Base-by-base conservation (phyloP, 2,888 invertebrate species). In the Pardosa pseudoannulata region DNA sequence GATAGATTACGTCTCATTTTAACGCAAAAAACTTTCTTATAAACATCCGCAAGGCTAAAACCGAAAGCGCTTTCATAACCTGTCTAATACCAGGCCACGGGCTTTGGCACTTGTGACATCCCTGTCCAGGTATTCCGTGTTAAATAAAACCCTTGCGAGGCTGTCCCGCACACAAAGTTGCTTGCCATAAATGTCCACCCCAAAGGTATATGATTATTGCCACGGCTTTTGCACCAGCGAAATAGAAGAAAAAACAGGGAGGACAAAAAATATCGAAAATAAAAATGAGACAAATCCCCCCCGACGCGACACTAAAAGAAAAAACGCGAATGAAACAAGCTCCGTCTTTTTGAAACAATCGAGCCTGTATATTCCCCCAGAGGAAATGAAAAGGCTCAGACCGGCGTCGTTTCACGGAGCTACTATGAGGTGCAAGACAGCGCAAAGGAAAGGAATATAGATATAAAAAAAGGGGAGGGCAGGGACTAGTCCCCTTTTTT, bases 261-360 rank as follows among this genome's bases (percentile, higher is more conserved):
- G 64, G 41, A 50, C 41, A 27, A 50, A 50, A 72, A 50, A 50
- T 72, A 50, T 56, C 46, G 50, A 72, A 72, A 50, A 31, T 50
- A 72, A 29, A 31, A 50, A 31, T 31, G 56, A 56, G 31, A 29
- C 50, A 50, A 67, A 67, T 32, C 32, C 32, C 67, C 32, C 67
- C 32, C 32, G 32, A 32, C 56, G 56, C 56, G 56, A 56, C 23
- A 56, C 56, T 56, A 79, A 36, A 65, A 32, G 27, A 46, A 39
- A 23, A 64, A 65, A 32, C 36, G 71, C 27, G 36, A 71, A 76
- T 76, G 82, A 72, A 72, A 75, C 71, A 71, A 31, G 71, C 62
- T 50, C 23, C 56, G 71, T 62, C 72, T 82, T 83, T 79, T 85
- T 85, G 78, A 79, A 85, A 85, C 83, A 85, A 85, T 85, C 83